phyloP scores from a whole-genome alignment of 1,140 invertebrate species.

The Bombus soroeensis region DNA sequence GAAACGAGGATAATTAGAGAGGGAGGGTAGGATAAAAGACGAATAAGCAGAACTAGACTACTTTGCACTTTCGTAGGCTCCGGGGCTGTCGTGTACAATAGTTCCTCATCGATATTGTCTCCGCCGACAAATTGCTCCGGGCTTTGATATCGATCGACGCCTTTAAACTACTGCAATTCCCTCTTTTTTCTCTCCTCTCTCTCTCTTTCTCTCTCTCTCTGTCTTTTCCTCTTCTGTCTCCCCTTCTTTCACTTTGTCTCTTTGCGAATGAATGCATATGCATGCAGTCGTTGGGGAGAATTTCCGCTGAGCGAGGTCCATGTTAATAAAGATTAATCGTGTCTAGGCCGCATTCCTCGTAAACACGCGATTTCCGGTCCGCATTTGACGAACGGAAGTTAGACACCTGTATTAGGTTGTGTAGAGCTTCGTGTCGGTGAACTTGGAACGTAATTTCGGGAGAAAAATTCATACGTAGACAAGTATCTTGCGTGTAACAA shows the following conservation, averaged over 20 bases:
- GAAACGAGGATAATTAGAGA: slow-evolving; percentile 43
- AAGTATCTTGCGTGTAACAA: background rate
- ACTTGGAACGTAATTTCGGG: background rate
- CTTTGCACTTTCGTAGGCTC: slow-evolving; percentile 41
- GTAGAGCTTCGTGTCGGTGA: background rate
- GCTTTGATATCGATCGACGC: slow-evolving; percentile 44
- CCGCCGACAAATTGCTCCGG: slow-evolving; percentile 40
- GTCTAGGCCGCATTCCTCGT: background rate
- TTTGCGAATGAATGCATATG: slow-evolving; percentile 20
- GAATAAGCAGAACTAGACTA: slow-evolving; percentile 54
- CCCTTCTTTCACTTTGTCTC: background rate
- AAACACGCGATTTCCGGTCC: slow-evolving; percentile 7
- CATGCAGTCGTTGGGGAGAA: background rate
- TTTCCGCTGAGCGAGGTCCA: background rate
- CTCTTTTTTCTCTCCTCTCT: background rate
- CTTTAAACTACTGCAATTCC: slow-evolving; percentile 19
- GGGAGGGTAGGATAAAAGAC: slow-evolving; percentile 12
- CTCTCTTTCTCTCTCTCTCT: background rate
- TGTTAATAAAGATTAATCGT: slow-evolving; percentile 32
- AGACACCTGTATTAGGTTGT: background rate
- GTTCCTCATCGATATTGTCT: slow-evolving; percentile 50
- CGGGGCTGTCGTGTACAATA: slow-evolving; percentile 39
- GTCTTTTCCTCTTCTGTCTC: background rate
- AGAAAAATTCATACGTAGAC: background rate
- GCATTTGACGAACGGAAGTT: background rate